Conservation (phyloP, 2,113 vertebrate genomes). For the Forbesichthys agassizii region DNA sequence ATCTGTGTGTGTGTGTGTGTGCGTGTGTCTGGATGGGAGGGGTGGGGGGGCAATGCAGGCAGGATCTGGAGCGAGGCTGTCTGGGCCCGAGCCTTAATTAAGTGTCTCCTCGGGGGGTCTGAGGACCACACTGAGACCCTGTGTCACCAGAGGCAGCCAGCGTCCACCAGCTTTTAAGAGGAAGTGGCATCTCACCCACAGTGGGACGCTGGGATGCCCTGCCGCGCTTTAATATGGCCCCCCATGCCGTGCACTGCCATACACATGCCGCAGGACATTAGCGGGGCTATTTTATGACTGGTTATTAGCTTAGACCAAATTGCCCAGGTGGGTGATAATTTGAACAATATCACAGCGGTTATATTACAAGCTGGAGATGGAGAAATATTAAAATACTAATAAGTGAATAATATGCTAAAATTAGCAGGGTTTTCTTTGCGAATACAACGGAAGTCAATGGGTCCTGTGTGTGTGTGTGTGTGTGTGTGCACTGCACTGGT, state of each 20-base stretch:
- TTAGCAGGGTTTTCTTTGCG: conserved; percentile 5
- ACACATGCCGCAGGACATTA: conserved; percentile 60
- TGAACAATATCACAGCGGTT: conserved; percentile 12
- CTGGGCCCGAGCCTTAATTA: conserved; percentile 68
- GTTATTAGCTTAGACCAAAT: conserved; percentile 57
- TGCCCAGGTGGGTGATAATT: conserved; percentile 44
- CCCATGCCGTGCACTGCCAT: conserved; percentile 54
- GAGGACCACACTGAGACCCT: conserved; percentile 60
- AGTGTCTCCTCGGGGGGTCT: conserved; percentile 67
- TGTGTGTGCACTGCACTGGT: conserved; percentile 51
- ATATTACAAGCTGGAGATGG: conserved; percentile 12
- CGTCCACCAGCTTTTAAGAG: conserved; percentile 50
- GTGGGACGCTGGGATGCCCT: conserved; percentile 44
- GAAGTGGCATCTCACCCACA: conserved; percentile 63
- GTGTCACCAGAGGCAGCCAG: conserved; percentile 50
- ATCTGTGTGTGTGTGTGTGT: conserved; percentile 13
- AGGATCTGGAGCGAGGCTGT: conserved; percentile 48
- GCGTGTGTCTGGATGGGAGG: conserved; percentile 11
- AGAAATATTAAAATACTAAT: neutral
- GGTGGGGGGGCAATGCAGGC: conserved; percentile 35
- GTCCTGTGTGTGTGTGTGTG: conserved; percentile 58
- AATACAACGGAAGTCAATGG: conserved; percentile 34
- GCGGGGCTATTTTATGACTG: conserved; percentile 52
- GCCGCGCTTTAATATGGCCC: conserved; percentile 62
- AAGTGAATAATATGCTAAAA: conserved; percentile 3